Percentiles rank a stretch among this genome's conserved stretches.
These are phyloP conservation scores for Ailuropoda melanoleuca DNA, from an alignment of 2,113 vertebrate genomes.

Conservation along the genomic window DNA sequence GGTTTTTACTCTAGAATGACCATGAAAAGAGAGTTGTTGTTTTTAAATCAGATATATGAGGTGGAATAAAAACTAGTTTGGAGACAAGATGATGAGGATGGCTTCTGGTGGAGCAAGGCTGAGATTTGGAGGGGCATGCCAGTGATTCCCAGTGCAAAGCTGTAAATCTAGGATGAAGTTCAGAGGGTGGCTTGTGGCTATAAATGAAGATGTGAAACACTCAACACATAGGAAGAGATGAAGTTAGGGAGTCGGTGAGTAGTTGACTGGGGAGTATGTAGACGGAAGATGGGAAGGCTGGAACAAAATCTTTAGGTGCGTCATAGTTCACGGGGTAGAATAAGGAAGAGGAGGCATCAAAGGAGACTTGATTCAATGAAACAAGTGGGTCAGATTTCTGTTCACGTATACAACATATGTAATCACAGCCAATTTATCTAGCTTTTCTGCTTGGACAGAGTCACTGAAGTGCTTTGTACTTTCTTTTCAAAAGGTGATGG, in stretches of 20 bases:
- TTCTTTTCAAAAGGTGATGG: constrained; percentile 89
- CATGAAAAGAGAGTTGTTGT: background rate
- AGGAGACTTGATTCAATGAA: background rate
- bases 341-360: background rate
- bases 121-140: background rate
- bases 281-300: background rate
- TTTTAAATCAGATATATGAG: background rate
- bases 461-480: background rate
- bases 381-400: background rate
- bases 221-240: too few species aligned
- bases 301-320: background rate
- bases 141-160: background rate
- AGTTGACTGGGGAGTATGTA: background rate
- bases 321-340: background rate
- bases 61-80: background rate
- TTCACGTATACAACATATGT: background rate
- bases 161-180: background rate
- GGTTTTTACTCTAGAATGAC: background rate
- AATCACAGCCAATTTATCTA: background rate
- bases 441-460: background rate
- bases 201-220: background rate
- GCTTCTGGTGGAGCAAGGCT: background rate
- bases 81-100: background rate
- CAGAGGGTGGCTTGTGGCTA: background rate
- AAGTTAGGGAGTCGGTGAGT: background rate